phyloP scores from a whole-genome alignment of 2,888 invertebrate species.

The Macrophya annulata region DNA sequence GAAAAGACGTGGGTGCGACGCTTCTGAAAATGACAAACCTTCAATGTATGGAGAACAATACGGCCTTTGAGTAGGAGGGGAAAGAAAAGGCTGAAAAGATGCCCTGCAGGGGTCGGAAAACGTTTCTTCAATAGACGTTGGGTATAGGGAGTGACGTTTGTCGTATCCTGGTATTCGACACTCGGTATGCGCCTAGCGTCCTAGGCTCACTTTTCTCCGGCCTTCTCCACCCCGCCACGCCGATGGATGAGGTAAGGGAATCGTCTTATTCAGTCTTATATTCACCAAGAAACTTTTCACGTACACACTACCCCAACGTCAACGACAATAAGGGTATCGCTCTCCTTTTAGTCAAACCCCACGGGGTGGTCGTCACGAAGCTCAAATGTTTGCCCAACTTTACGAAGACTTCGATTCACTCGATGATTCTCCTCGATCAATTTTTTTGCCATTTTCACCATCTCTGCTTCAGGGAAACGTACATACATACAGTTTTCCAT shows the following conservation, averaged over 20 bases:
- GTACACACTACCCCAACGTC: conserved; percentile 62
- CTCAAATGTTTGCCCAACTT: conserved; percentile 67
- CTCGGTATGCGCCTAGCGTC: conserved; percentile 69
- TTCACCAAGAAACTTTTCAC: conserved; percentile 68
- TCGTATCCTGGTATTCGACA: conserved; percentile 55
- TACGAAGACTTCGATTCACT: conserved; percentile 47
- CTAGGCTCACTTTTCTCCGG: conserved; percentile 68
- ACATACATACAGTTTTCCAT: conserved; percentile 1
- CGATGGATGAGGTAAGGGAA: conserved; percentile 72
- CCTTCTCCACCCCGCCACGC: conserved; percentile 63
- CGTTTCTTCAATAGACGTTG: conserved; percentile 51
- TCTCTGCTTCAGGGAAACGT: not conserved
- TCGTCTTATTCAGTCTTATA: conserved; percentile 71
- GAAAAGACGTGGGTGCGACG: not conserved
- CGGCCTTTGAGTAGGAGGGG: not conserved
- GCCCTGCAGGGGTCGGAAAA: conserved; percentile 39
- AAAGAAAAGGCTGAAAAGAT: conserved; percentile 39
- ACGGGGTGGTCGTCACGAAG: conserved; percentile 57
- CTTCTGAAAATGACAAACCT: conserved; percentile 22
- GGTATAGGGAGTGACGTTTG: conserved; percentile 40
- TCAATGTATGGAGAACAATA: conserved; percentile 32
- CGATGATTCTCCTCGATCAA: conserved; percentile 58
- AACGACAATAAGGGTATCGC: conserved; percentile 74
- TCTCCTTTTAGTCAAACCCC: conserved; percentile 74
- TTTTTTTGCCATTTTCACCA: conserved; percentile 51